Base-by-base conservation (phyloP, 2,888 invertebrate genomes). In the Vandiemenella viatica region DNA sequence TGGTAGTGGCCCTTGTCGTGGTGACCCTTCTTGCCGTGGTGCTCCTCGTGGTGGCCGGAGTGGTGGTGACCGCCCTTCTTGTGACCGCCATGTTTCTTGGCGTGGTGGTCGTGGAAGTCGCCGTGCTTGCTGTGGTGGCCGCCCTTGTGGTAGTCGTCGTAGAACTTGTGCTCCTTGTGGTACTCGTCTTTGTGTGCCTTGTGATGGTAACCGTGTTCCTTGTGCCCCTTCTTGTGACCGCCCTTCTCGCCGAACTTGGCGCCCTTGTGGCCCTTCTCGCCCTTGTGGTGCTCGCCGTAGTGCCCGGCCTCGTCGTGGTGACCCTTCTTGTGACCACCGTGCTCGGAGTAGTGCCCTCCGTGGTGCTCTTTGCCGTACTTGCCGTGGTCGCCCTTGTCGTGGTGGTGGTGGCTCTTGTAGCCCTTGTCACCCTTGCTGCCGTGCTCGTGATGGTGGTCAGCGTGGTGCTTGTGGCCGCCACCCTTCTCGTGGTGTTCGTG, bases 61-160 rank as follows among this genome's bases (percentile, higher is more conserved):
- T 86, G 83, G 64, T 84, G 79, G 59, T 82, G 79, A 3, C 79
- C 81, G 8, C 86, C 85, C 68, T 87, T 84, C 67, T 85, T 84
- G 66, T 85, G 83, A 55, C 72, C 74, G 1, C 83, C 85, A 53
- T 77, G 80, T 59, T 87, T 83, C 64, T 78, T 79, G 53, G 79
- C 80, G 61, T 86, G 85, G 61, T 86, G 79, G 18, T 81, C 80
- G 60, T 86, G 74, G 65, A 80, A 80, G 62, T 82, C 78, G 10
- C 86, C 87, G 59, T 83, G 81, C 61, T 87, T 88, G 58, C 74
- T 75, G 61, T 81, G 80, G 54, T 79, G 76, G 1, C 82, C 83
- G 4, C 82, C 83, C 62, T 87, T 85, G 65, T 88, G 83, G 65
- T 80, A 80, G 63, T 88, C 86, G 61, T 88, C 87, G 67, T 88